Conservation (phyloP, 2,888 invertebrate genomes). For the Lottia scabra region DNA sequence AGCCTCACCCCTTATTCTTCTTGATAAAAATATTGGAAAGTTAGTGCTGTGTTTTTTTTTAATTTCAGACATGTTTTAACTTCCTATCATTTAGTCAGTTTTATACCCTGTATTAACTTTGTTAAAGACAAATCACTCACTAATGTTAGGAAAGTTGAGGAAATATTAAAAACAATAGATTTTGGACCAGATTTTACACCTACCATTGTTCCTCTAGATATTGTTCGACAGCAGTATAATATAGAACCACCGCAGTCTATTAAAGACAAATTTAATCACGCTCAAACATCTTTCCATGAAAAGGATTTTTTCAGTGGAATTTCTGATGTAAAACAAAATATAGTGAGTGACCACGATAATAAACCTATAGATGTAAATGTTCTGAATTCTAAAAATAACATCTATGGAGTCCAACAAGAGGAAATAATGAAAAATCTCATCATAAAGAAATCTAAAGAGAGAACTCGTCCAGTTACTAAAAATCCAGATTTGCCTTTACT, state of each 20-base stretch:
- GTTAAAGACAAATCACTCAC: constrained; percentile 36
- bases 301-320: background rate
- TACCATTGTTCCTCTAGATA: constrained; percentile 2
- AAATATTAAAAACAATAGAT: constrained; percentile 42
- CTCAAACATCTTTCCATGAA: background rate
- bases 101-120: constrained; percentile 45
- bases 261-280: background rate
- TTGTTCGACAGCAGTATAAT: background rate
- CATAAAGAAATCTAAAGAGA: constrained; percentile 26
- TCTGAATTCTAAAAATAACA: constrained; percentile 23
- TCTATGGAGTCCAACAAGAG: constrained; percentile 38
- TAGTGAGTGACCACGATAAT: background rate
- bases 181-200: constrained; percentile 42
- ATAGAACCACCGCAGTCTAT: background rate
- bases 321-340: background rate
- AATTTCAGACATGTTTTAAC: constrained; percentile 42
- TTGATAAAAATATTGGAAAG: too few relatives aligned
- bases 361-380: background rate
- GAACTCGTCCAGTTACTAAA: constrained; percentile 13
- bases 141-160: constrained; percentile 32
- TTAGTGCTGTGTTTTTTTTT: constrained; percentile 4
- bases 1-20: too few relatives aligned
- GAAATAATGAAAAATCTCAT: constrained; percentile 35
- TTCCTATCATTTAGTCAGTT: constrained; percentile 38
- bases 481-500: background rate